phyloP scores from a whole-genome alignment of 2,797 vertebrate species.

The Paramormyrops hopkinsi region DNA sequence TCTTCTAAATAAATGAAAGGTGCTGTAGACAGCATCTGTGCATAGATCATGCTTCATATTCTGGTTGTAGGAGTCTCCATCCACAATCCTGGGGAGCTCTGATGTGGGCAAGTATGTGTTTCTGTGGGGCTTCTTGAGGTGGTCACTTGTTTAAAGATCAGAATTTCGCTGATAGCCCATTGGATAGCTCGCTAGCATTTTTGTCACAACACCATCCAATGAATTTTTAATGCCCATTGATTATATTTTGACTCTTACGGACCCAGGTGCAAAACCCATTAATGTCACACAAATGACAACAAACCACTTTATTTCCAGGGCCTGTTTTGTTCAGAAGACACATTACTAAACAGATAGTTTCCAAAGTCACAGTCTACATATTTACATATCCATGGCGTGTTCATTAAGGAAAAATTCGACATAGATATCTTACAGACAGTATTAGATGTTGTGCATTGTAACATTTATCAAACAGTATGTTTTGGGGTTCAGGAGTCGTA shows the following conservation, averaged over 20 bases:
- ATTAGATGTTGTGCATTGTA: neutral
- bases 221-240: neutral
- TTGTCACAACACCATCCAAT: neutral
- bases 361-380: neutral
- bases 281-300: neutral
- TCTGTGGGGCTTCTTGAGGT: neutral
- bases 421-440: neutral
- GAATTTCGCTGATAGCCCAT: neutral
- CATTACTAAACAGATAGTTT: neutral
- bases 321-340: neutral
- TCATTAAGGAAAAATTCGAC: neutral
- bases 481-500: neutral
- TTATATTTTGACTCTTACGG: neutral
- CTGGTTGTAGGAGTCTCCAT: no score
- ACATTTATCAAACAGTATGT: neutral
- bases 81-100: neutral
- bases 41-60: neutral
- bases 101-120: neutral
- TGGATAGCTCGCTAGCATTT: neutral
- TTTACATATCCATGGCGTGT: neutral
- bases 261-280: neutral
- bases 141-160: neutral
- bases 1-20: neutral
- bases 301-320: neutral
- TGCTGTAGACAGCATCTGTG: neutral